Base-by-base conservation (phyloP, 2,888 invertebrate species). In the Deladenus siricidicola region DNA sequence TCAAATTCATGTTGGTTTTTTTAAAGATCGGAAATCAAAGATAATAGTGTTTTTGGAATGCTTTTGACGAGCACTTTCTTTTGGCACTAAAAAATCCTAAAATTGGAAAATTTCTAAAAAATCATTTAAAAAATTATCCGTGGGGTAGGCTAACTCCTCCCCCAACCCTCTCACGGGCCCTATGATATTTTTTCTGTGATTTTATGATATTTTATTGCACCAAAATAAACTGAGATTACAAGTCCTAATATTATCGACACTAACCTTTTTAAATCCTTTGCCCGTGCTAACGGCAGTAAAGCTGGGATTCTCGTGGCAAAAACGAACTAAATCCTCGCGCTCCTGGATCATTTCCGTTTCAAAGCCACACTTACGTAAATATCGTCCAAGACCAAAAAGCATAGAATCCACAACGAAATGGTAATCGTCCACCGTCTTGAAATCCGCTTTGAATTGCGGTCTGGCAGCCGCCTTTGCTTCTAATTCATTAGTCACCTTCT, bases 281-380 rank as follows among this genome's bases (percentile, higher is more conserved):
- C 62, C 62, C 1, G 52, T 30, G 42, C 59, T 60, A 4, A 61
- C 28, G 8, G 56, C 58, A 19, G 58, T 29, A 29, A 51, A 49
- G 42, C 29, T 29, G 10, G 30, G 19, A 42, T 61, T 28, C 29
- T 42, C 21, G 26, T 61, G 42, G 51, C 60, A 60, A 50, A 57
- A 60, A 24, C 56, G 47, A 6, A 50, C 43, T 4, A 60, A 26
- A 28, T 59, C 23, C 26, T 60, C 52, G 10, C 60, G 59, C 19
- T 60, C 60, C 24, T 42, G 39, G 19, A 60, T 60, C 45, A 56
- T 44, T 1, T 54, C 47, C 29, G 62, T 52, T 24, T 57, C 52
- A 24, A 61, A 61, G 42, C 62, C 62, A 28, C 62, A 61, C 42
- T 58, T 60, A 24, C 62, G 43, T 34, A 61, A 44, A n/a, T 47